A percentile compares a stretch with the other conserved stretches of the same genome.
Evolutionary conservation across 2,888 invertebrate genomes (phyloP).

Genomic region (Embidobia sp.): DNA sequence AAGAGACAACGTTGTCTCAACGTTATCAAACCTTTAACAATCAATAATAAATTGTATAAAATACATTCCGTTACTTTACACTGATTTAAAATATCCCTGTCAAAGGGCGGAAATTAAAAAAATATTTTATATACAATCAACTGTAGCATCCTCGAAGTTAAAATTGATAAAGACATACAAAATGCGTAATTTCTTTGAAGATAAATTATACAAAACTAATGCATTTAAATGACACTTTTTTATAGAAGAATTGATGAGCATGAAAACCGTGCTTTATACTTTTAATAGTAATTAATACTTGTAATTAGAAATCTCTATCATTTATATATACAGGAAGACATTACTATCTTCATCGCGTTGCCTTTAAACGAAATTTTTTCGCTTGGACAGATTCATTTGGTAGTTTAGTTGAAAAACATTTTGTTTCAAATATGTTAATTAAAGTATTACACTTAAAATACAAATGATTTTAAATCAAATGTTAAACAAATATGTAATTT

Average conservation of each 20-base stretch:
- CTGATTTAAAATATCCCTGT: constrained; percentile 29
- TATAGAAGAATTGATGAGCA: too few relatives aligned
- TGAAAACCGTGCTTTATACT: constrained; percentile 24
- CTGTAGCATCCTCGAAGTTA: constrained; percentile 1
- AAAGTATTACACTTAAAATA: too few relatives aligned
- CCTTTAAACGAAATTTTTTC: constrained; percentile 1
- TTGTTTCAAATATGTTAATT: too few relatives aligned
- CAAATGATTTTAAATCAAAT: too few relatives aligned
- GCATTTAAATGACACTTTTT: too few relatives aligned
- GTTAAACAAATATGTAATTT: too few relatives aligned
- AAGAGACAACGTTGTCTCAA: constrained; percentile 4
- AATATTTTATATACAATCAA: constrained; percentile 33
- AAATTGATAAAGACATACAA: constrained; percentile 17
- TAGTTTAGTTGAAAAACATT: not conserved
- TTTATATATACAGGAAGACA: constrained; percentile 56
- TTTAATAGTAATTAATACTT: constrained; percentile 28
- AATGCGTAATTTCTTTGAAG: constrained; percentile 13
- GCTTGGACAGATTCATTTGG: too few relatives aligned
- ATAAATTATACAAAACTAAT: not conserved
- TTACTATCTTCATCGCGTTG: constrained; percentile 30
- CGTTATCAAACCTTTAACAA: constrained; percentile 15
- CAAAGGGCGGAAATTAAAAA: constrained; percentile 25
- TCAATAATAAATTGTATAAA: constrained; percentile 28
- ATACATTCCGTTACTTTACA: constrained; percentile 12
- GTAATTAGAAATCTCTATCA: constrained; percentile 34